Conservation (phyloP, 2,113 vertebrate species). For the Hucho hucho region DNA sequence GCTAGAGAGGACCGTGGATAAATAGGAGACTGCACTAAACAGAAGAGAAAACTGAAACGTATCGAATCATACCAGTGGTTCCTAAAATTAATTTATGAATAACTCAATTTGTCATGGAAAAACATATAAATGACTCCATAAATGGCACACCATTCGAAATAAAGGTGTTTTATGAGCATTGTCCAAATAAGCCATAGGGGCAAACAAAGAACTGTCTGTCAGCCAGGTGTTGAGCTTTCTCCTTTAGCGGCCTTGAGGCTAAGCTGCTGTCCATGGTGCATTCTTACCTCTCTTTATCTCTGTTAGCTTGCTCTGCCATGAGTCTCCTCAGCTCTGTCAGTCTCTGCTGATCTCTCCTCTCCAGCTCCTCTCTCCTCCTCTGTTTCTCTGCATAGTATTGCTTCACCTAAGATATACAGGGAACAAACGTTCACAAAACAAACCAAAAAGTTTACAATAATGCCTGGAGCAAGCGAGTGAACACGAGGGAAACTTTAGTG, state of each 20-base stretch:
- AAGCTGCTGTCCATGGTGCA: slow-evolving; percentile 7
- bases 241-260: slow-evolving; percentile 4
- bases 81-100: too few species aligned
- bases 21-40: not conserved
- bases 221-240: not conserved
- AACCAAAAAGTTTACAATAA: slow-evolving; percentile 32
- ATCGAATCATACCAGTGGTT: not conserved
- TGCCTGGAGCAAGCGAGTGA: slow-evolving; percentile 17
- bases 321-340: slow-evolving; percentile 80
- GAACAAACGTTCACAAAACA: slow-evolving; percentile 32
- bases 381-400: slow-evolving; percentile 82
- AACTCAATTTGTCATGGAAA: too few species aligned
- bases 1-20: not conserved
- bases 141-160: too few species aligned
- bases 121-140: too few species aligned
- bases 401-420: slow-evolving; percentile 74
- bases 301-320: slow-evolving; percentile 83
- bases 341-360: slow-evolving; percentile 73
- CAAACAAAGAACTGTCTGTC: not conserved
- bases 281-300: slow-evolving; percentile 85
- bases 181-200: not conserved
- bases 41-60: not conserved
- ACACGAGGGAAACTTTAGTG: slow-evolving; percentile 19
- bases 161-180: too few species aligned
- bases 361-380: slow-evolving; percentile 76